Conservation (phyloP, 2,888 invertebrate species). For the Acronicta leporina region DNA sequence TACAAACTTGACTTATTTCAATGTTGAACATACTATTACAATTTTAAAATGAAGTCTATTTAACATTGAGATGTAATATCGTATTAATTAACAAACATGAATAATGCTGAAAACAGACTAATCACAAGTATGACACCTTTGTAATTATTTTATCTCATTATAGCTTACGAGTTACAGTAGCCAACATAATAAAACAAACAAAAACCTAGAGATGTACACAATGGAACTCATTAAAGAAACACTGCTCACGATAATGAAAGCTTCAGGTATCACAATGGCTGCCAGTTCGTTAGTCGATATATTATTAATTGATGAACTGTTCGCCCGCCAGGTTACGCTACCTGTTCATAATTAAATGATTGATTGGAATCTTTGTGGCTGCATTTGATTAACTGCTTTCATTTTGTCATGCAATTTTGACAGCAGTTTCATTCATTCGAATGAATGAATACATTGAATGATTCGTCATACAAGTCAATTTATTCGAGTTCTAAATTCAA, state of each 20-base stretch:
- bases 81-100: too few relatives aligned
- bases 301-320: conserved; percentile 53
- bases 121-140: too few relatives aligned
- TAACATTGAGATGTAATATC: too few relatives aligned
- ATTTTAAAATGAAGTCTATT: too few relatives aligned
- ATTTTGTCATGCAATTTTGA: conserved; percentile 30
- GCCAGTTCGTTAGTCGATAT: conserved; percentile 44
- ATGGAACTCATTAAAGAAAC: conserved; percentile 49
- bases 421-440: conserved; percentile 10
- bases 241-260: conserved; percentile 53
- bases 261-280: conserved; percentile 45
- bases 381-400: conserved; percentile 35
- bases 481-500: conserved; percentile 31
- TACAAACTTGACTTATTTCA: too few relatives aligned
- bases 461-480: conserved; percentile 23
- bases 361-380: conserved; percentile 45
- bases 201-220: conserved; percentile 31
- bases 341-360: conserved; percentile 48
- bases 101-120: too few relatives aligned
- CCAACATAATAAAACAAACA: conserved; percentile 36
- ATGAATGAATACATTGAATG: not conserved
- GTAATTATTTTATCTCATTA: too few relatives aligned
- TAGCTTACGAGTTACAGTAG: too few relatives aligned
- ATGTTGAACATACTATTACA: too few relatives aligned
- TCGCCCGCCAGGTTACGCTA: conserved; percentile 41